Conservation (phyloP, 1,140 invertebrate species). For the Pseudomyrmex gracilis region DNA sequence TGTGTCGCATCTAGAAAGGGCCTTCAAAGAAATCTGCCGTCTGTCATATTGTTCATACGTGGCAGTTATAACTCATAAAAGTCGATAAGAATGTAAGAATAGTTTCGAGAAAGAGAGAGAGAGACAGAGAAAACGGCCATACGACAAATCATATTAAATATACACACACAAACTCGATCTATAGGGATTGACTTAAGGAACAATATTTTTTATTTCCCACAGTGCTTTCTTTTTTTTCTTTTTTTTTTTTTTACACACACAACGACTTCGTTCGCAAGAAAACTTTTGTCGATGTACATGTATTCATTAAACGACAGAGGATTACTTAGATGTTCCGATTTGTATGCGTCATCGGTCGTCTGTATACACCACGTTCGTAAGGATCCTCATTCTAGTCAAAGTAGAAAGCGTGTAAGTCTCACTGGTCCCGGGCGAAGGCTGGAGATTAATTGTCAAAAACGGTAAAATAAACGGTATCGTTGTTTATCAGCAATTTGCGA, state of each 20-base stretch:
- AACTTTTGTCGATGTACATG: too few relatives aligned
- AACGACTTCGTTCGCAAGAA: too few relatives aligned
- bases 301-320: slow-evolving; percentile 21
- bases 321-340: background rate
- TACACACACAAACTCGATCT: slow-evolving; percentile 42
- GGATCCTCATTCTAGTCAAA: slow-evolving; percentile 44
- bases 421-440: slow-evolving; percentile 58
- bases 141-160: slow-evolving; percentile 14
- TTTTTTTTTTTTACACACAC: background rate
- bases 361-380: slow-evolving; percentile 21
- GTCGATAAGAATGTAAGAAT: slow-evolving; percentile 35
- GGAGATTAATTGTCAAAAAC: slow-evolving; percentile 42
- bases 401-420: slow-evolving; percentile 54
- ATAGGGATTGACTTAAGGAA: slow-evolving; percentile 16
- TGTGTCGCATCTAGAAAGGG: slow-evolving; percentile 5
- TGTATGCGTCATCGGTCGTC: background rate
- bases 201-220: slow-evolving; percentile 37
- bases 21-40: slow-evolving; percentile 36
- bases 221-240: slow-evolving; percentile 4
- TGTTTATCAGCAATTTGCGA: slow-evolving; percentile 18
- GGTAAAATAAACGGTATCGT: slow-evolving; percentile 57
- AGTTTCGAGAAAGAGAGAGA: slow-evolving; percentile 4
- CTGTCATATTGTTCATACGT: background rate
- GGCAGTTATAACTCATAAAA: slow-evolving; percentile 45
- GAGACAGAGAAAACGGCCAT: background rate